Evolutionary conservation across 1,140 invertebrate species (phyloP).

Genomic region (Cyphomyrmex costatus): DNA sequence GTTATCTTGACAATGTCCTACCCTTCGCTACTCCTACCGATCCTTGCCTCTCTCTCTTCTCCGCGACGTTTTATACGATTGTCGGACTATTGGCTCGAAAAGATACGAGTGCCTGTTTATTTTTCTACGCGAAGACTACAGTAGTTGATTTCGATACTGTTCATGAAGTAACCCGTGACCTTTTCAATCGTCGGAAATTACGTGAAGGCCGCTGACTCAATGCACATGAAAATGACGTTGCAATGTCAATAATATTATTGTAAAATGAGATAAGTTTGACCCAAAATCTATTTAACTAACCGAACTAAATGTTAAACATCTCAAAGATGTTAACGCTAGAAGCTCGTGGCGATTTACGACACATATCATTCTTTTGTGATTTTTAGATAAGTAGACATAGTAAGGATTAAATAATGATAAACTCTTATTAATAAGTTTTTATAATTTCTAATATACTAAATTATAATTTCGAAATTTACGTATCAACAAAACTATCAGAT

Average conservation of each 20-base stretch:
- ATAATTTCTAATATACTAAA: no score
- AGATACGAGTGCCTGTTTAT: slow-evolving; percentile 50
- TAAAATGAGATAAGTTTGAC: no score
- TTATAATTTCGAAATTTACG: no score
- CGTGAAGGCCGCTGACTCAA: not conserved
- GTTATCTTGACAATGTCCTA: slow-evolving; percentile 51
- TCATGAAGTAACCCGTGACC: slow-evolving; percentile 5
- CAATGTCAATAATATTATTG: not conserved
- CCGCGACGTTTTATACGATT: slow-evolving; percentile 54
- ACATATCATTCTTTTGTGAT: no score
- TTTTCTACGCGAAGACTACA: slow-evolving; percentile 15
- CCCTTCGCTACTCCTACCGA: not conserved
- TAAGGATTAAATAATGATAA: no score
- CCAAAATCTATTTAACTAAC: no score
- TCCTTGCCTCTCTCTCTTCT: not conserved
- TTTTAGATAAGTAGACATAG: no score
- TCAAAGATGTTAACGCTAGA: no score
- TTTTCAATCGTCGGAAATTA: slow-evolving; percentile 42
- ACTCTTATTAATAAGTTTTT: no score
- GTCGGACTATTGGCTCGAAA: slow-evolving; percentile 51
- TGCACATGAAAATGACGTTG: not conserved
- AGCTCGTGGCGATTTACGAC: no score
- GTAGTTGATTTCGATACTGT: not conserved
- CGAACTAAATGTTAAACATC: no score
- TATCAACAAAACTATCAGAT: no score